phyloP scores from a whole-genome alignment of 1,140 invertebrate species.

The Drosophila navojoa region DNA sequence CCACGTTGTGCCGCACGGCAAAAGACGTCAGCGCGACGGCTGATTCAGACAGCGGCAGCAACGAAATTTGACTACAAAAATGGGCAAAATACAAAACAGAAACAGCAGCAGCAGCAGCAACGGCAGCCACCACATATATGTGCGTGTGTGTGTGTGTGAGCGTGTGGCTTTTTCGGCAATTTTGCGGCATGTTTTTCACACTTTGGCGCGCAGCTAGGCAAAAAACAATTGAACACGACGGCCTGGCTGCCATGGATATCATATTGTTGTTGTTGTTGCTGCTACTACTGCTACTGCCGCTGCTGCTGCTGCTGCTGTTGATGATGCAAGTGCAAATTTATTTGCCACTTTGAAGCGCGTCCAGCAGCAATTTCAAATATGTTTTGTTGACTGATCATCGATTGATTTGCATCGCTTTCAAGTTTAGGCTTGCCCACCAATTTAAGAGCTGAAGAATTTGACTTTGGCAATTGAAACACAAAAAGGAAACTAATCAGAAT shows the following conservation, averaged over 20 bases:
- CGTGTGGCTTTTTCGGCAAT: slow-evolving; percentile 74
- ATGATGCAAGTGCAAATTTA: slow-evolving; percentile 81
- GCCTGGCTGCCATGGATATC: slow-evolving; percentile 73
- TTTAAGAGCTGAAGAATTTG: neutral
- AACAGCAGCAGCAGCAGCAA: slow-evolving; percentile 24
- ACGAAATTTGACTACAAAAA: slow-evolving; percentile 79
- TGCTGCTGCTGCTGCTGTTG: slow-evolving; percentile 25
- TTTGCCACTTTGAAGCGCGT: slow-evolving; percentile 73
- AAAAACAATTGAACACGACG: slow-evolving; percentile 79
- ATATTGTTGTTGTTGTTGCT: slow-evolving; percentile 34
- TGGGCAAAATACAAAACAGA: slow-evolving; percentile 78
- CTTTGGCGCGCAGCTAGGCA: slow-evolving; percentile 62
- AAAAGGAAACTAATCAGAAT: neutral
- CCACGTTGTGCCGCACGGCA: slow-evolving; percentile 66
- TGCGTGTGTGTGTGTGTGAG: slow-evolving; percentile 30
- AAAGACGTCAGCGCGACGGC: slow-evolving; percentile 44
- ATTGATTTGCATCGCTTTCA: slow-evolving; percentile 20
- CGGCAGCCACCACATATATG: neutral
- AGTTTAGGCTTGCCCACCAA: neutral
- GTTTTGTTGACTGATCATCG: slow-evolving; percentile 31
- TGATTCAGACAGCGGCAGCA: slow-evolving; percentile 66
- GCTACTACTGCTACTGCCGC: neutral
- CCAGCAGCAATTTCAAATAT: slow-evolving; percentile 36
- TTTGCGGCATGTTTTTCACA: slow-evolving; percentile 81
- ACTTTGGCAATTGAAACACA: neutral